These are phyloP conservation scores for Muscicapa adusta DNA, from an alignment of 2,113 vertebrate genomes.

Conservation along the genomic window DNA sequence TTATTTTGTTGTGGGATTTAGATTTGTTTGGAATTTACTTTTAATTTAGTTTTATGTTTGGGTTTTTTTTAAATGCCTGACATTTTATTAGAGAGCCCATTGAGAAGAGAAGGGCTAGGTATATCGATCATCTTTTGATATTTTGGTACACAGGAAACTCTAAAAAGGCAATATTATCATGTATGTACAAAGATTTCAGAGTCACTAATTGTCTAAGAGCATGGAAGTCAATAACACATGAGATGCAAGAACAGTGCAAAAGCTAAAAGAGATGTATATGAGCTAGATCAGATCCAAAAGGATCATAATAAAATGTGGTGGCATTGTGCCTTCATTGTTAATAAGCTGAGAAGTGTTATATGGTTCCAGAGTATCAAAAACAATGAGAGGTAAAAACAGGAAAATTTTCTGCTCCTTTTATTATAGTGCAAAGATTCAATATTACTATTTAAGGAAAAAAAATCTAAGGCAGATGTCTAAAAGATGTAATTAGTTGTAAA, in stretches of 20 bases:
- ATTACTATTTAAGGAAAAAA: not conserved
- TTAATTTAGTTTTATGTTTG: not conserved
- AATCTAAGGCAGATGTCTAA: not conserved
- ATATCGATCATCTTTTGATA: not conserved
- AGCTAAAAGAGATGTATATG: not conserved
- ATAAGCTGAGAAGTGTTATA: not conserved
- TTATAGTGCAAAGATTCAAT: not conserved
- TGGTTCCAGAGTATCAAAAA: not conserved
- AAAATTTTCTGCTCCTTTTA: not conserved
- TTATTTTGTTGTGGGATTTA: not conserved
- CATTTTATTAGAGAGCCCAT: not conserved
- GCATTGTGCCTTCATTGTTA: accelerated
- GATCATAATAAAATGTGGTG: not conserved
- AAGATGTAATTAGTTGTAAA: not conserved
- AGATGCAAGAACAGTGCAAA: not conserved
- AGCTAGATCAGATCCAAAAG: not conserved
- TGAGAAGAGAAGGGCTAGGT: not conserved
- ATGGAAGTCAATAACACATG: not conserved
- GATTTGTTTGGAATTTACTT: not conserved
- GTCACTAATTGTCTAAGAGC: not conserved
- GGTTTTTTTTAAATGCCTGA: not conserved
- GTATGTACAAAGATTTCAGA: not conserved
- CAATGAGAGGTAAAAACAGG: not conserved
- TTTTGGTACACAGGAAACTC: not conserved
- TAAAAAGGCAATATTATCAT: not conserved